Base-by-base conservation (phyloP, 2,888 invertebrate genomes). In the Allacma fusca region DNA sequence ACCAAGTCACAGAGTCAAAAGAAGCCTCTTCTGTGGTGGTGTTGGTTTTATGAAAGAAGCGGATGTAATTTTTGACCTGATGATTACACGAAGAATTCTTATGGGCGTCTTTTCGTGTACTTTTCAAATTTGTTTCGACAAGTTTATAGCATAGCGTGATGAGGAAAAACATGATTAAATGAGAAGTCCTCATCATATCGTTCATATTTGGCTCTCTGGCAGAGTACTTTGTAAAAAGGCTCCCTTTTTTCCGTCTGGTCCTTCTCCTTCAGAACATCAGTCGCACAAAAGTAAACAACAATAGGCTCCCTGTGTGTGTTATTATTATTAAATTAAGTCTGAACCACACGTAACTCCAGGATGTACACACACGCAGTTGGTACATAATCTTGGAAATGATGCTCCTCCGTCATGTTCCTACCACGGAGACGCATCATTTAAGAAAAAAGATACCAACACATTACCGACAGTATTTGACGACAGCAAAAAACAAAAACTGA, bases 251-350 rank as follows among this genome's bases (percentile, higher is more conserved):
- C n/a, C 19, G n/a, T n/a, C 23, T 19, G 5, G 19, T 59, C 23
- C 59, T 7, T 59, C 59, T n/a, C 28, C 26, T 16, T 2, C 67
- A 1, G 28, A 16, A 26, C 67, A 19, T 19, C 34, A 24, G 28
- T n/a, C 43, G 23, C 26, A 74, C 74, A 64, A 69, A 65, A 21
- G 70, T 70, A 70, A 70, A 70, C 70, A 74, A 74, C 64, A 74
- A 74, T 26, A 64, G 62, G 26, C 24, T 65, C 43, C 64, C n/a
- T n/a, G 12, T 64, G 34, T 43, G 43, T 74, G 74, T 74, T 74
- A 74, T 74, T 74, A 74, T 74, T 64, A 75, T 75, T 75, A 75
- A 75, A 75, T 75, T 75, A 74, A 75, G 75, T 75, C 40, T 29
- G 24, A 59, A 75, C 68, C 75, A 68, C 75, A 75, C 75, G 68